Base-by-base conservation (phyloP, 1,140 invertebrate species). In the Mamestra configurata region DNA sequence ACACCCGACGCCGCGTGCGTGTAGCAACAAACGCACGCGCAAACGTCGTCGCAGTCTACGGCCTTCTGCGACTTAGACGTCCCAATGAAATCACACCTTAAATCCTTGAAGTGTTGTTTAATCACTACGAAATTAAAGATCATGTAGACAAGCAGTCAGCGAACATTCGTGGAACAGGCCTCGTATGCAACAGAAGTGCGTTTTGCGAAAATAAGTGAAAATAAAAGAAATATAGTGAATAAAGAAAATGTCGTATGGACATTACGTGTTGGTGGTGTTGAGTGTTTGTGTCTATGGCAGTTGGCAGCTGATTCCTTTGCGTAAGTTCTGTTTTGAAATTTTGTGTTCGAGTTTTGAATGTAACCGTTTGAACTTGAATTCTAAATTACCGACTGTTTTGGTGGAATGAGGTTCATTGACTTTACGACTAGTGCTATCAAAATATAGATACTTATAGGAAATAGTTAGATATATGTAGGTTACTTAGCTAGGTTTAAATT, bases 301-400 rank as follows among this genome's bases (percentile, higher is more conserved):
- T 53, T 77, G 89, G 43, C 90, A 94, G 68, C 79, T 94, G 75
- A 78, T 94, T 7, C 92, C 91, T 24, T 88, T 94, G 77, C 92
- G 92, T 94, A 83, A 94, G 92, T 93, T 80, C 66, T 79, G 51
- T 76, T 79, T 78, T 80, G 22, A 59, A 66, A 59, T 66, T 66
- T 31, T 13, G 5, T 20, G 40, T 68, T 68, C 20, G 64, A 46
- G 46, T 24, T 68, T 66, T 46, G 40, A 64, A 64, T 37, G 59
- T 37, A 37, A 37, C 15, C 18, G 31, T 64, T 64, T 64, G 31
- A 35, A 24, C 31, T 61, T 37, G 15, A 35, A 15, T 64, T 64
- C n/a, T 11, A 11, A 8, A 40, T 6, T 40, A 37, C 7, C 18
- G 7, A 37, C 59, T 37, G n/a, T 20, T 18, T 35, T 13, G 2